Percentiles rank a stretch among this genome's conserved stretches.
Evolutionary conservation across 1,140 invertebrate genomes (phyloP).

Genomic region (Calephelis virginiensis): DNA sequence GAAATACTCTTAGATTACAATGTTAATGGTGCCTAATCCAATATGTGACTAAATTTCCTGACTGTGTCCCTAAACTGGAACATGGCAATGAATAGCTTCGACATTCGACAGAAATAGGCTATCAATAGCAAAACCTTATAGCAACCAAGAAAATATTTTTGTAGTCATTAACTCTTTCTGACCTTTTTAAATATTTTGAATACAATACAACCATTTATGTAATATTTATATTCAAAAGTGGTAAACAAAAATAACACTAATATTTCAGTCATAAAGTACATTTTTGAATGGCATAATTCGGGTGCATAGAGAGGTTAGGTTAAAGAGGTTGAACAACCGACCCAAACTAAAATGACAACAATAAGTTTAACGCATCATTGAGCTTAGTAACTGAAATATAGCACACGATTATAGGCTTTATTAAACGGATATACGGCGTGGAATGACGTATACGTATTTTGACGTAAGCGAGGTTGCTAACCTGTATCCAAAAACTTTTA

Average conservation of each 20-base stretch:
- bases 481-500: not conserved
- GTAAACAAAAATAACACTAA: not conserved
- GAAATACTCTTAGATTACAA: too few relatives aligned
- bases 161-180: not conserved
- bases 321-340: constrained; percentile 18
- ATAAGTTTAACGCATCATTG: constrained; percentile 28
- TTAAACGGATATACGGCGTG: not conserved
- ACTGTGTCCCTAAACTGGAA: too few relatives aligned
- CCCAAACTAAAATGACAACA: constrained; percentile 25
- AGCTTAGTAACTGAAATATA: constrained; percentile 9
- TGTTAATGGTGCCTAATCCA: too few relatives aligned
- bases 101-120: too few relatives aligned
- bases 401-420: constrained; percentile 21
- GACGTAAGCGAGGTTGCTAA: constrained; percentile 28
- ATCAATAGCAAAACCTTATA: too few relatives aligned
- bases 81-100: too few relatives aligned
- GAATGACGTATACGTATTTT: constrained; percentile 16
- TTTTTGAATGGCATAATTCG: not conserved
- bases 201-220: constrained; percentile 10
- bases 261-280: too few relatives aligned
- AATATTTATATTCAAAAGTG: not conserved
- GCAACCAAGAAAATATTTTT: not conserved
- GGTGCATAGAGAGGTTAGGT: constrained; percentile 9
- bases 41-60: too few relatives aligned
- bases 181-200: not conserved